A percentile compares a stretch with the other conserved stretches of the same genome.
phyloP scores from a whole-genome alignment of 2,888 invertebrate genomes.

The Fragum whitleyi region DNA sequence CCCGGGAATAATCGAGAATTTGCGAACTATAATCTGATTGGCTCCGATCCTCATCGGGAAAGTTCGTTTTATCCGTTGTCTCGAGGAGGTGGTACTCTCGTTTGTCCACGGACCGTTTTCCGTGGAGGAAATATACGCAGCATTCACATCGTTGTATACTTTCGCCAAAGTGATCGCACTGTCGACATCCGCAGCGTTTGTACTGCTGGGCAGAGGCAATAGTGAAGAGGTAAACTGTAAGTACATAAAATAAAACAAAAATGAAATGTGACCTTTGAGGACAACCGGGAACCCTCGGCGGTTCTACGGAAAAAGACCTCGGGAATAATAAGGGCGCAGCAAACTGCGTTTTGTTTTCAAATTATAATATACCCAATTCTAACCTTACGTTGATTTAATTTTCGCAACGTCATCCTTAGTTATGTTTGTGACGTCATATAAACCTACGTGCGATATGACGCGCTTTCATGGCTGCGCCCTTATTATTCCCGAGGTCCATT shows the following conservation, averaged over 20 bases:
- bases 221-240: neutral
- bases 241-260: constrained; percentile 1
- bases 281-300: too few relatives aligned
- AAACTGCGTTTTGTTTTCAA: too few relatives aligned
- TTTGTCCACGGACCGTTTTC: constrained; percentile 37
- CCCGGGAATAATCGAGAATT: neutral
- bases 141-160: constrained; percentile 33
- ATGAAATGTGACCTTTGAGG: too few relatives aligned
- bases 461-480: too few relatives aligned
- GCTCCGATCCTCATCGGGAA: neutral
- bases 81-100: neutral
- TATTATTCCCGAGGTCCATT: too few relatives aligned
- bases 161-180: constrained; percentile 23
- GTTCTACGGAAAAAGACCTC: too few relatives aligned
- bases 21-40: neutral
- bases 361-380: too few relatives aligned
- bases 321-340: too few relatives aligned
- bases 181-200: constrained; percentile 27
- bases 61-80: neutral
- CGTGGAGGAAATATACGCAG: constrained; percentile 48
- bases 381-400: too few relatives aligned
- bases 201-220: neutral
- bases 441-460: too few relatives aligned
- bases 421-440: too few relatives aligned
- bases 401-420: too few relatives aligned